These are phyloP conservation scores for Coturnix japonica DNA, from an alignment of 2,113 vertebrate species.

Conservation along the genomic window DNA sequence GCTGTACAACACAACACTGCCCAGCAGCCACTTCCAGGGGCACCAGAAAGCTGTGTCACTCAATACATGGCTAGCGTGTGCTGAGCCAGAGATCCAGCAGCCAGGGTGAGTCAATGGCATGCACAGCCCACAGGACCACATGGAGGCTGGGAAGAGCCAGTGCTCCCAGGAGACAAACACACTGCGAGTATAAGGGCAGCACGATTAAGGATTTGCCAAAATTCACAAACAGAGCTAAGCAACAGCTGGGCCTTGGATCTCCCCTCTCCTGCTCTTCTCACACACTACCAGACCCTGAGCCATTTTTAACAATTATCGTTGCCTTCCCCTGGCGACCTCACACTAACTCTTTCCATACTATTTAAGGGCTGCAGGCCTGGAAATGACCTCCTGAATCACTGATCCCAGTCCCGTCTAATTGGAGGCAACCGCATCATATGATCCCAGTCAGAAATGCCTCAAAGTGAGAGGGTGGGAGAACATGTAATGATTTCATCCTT, in stretches of 20 bases:
- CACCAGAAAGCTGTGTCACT: neutral
- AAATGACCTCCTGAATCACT: constrained; percentile 62
- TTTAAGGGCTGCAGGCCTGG: constrained; percentile 37
- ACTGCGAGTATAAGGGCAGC: neutral
- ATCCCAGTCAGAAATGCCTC: constrained; percentile 53
- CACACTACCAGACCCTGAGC: neutral
- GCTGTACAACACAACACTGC: no score
- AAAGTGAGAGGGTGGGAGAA: neutral
- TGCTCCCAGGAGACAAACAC: neutral
- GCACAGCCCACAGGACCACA: neutral
- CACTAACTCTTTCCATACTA: constrained; percentile 61
- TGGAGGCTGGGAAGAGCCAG: neutral
- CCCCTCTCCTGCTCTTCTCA: neutral
- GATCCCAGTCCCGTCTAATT: constrained; percentile 20
- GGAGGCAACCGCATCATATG: constrained; percentile 30
- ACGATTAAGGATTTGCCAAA: neutral
- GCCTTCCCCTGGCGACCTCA: constrained; percentile 12
- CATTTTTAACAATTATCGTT: neutral
- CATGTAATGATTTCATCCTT: constrained; percentile 46
- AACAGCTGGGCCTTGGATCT: neutral
- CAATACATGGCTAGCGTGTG: neutral
- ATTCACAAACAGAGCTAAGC: neutral
- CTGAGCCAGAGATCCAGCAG: neutral
- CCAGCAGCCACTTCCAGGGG: neutral
- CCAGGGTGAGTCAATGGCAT: neutral